Conservation (phyloP, 92 coral and sea anemone species). For the Zoanthus solanderi region DNA sequence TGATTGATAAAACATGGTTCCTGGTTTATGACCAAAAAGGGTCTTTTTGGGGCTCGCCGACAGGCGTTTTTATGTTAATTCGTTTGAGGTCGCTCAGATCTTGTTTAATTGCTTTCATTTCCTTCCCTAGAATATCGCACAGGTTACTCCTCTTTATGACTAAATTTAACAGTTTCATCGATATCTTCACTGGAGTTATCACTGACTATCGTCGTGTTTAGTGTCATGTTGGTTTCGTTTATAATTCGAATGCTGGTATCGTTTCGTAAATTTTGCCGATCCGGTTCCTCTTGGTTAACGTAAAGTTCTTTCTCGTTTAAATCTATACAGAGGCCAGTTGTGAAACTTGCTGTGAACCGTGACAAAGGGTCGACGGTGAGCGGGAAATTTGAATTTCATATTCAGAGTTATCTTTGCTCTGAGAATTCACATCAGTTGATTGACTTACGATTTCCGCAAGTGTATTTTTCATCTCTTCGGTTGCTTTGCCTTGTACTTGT, state of each 20-base stretch:
- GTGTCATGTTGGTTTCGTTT: constrained; percentile 21
- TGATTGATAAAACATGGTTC: too few species aligned
- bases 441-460: not conserved
- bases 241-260: constrained; percentile 36
- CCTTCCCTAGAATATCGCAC: constrained; percentile 28
- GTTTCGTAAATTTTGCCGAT: constrained; percentile 19
- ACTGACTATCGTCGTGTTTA: constrained; percentile 25
- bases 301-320: constrained; percentile 32
- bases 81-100: constrained; percentile 39
- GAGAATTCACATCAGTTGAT: constrained; percentile 22
- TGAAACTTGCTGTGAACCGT: constrained; percentile 22
- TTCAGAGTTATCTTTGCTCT: constrained; percentile 30
- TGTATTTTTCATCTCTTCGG: constrained; percentile 31
- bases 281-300: constrained; percentile 23
- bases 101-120: constrained; percentile 35
- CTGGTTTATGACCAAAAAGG: too few species aligned
- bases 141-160: constrained; percentile 18
- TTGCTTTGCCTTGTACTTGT: constrained; percentile 51
- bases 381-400: constrained; percentile 35
- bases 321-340: constrained; percentile 4
- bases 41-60: too few species aligned
- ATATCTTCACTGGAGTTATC: constrained; percentile 26
- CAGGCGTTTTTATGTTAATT: not conserved
- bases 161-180: constrained; percentile 26
- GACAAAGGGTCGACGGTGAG: constrained; percentile 20